Evolutionary conservation across 2,888 invertebrate species (phyloP).

Genomic region (Hylaea fasciaria): DNA sequence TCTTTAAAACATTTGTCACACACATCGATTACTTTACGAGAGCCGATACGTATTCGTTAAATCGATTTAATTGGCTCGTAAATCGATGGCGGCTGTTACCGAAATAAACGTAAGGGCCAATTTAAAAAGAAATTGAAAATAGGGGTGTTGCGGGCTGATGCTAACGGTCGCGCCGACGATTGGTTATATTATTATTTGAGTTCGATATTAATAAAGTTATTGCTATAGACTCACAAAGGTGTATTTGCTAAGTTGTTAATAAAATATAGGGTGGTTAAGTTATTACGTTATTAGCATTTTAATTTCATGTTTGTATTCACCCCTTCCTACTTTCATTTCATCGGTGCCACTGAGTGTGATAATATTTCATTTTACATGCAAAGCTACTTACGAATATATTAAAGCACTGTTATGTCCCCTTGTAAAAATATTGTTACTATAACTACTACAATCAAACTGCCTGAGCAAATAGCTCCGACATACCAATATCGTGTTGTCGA

Average conservation of each 20-base stretch:
- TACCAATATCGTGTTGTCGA: conserved; percentile 13
- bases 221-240: conserved; percentile 6
- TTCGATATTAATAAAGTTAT: conserved; percentile 41
- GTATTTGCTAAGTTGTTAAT: background rate
- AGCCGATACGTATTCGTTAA: conserved; percentile 41
- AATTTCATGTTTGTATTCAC: background rate
- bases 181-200: conserved; percentile 48
- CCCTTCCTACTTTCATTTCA: background rate
- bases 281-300: no score
- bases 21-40: conserved; percentile 29
- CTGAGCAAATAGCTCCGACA: conserved; percentile 14
- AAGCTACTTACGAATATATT: no score
- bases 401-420: no score
- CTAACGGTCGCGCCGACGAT: conserved; percentile 31
- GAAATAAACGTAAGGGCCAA: conserved; percentile 74
- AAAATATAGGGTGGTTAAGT: background rate
- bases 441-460: background rate
- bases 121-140: conserved; percentile 72
- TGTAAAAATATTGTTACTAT: no score
- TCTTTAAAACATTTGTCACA: conserved; percentile 24
- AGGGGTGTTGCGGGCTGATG: conserved; percentile 59
- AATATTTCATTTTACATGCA: no score
- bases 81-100: conserved; percentile 73
- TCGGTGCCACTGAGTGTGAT: no score
- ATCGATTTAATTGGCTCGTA: conserved; percentile 73